phyloP scores from a whole-genome alignment of 2,113 vertebrate species.

The Serinus canaria region DNA sequence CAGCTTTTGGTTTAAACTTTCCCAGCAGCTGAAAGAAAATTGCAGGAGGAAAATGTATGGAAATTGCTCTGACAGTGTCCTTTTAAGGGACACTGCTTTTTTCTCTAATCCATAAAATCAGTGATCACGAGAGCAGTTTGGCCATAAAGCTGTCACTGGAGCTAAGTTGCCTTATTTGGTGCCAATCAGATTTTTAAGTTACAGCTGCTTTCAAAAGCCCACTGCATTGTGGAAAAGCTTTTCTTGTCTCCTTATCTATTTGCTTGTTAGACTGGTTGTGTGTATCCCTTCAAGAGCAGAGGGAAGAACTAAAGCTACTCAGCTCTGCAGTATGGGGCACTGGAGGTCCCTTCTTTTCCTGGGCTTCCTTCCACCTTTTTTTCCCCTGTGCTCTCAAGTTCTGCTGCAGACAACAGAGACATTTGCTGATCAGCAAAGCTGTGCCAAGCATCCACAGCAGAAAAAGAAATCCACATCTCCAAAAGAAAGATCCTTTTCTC shows the following conservation, averaged over 20 bases:
- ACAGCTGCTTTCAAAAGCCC: not conserved
- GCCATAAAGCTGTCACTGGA: not conserved
- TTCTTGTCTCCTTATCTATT: not conserved
- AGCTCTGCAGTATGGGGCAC: not conserved
- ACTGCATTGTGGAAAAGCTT: not conserved
- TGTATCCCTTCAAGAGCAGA: not conserved
- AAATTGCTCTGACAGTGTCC: not conserved
- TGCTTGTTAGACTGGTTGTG: not conserved
- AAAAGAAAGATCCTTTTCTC: not conserved
- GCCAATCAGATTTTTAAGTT: not conserved
- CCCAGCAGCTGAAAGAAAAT: not conserved
- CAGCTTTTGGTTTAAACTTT: conserved; percentile 30
- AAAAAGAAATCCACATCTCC: not conserved
- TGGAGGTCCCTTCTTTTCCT: not conserved
- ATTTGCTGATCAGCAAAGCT: not conserved
- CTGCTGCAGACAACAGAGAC: not conserved
- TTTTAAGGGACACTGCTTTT: not conserved
- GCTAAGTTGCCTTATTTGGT: not conserved
- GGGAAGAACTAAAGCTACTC: not conserved
- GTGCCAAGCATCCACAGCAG: not conserved
- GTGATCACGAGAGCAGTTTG: not conserved
- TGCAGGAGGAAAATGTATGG: not conserved
- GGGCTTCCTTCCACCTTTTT: not conserved
- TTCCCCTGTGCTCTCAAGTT: not conserved
- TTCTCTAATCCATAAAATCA: conserved; percentile 5